Percentiles rank a stretch among this genome's conserved stretches.
Conservation (phyloP, 2,113 vertebrate genomes). For the Entosphenus tridentatus region DNA sequence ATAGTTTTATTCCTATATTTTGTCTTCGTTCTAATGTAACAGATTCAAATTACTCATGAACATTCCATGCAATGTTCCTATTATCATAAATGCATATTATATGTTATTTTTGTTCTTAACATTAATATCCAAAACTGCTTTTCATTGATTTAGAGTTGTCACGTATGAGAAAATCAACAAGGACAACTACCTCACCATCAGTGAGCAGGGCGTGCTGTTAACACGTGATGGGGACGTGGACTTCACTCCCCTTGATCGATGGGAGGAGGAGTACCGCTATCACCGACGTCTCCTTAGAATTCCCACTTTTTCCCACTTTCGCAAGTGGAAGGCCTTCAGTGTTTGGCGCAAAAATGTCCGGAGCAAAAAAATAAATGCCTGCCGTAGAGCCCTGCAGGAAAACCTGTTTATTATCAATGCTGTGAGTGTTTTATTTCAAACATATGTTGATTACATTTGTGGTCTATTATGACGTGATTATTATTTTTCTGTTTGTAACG, state of each 20-base stretch:
- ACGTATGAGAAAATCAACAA: slow-evolving; percentile 24
- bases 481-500: neutral
- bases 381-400: slow-evolving; percentile 21
- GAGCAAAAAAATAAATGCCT: slow-evolving; percentile 24
- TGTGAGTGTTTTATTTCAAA: slow-evolving; percentile 23
- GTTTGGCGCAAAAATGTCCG: slow-evolving; percentile 38
- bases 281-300: slow-evolving; percentile 29
- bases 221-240: slow-evolving; percentile 17
- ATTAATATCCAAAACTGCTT: slow-evolving; percentile 2
- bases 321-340: slow-evolving; percentile 38
- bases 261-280: slow-evolving; percentile 31
- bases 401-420: slow-evolving; percentile 30
- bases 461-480: neutral
- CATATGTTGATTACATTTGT: neutral
- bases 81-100: neutral
- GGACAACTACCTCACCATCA: slow-evolving; percentile 33
- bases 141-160: slow-evolving; percentile 22
- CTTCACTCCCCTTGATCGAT: slow-evolving; percentile 22
- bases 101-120: slow-evolving; percentile 3
- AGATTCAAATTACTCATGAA: neutral
- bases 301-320: slow-evolving; percentile 39
- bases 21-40: neutral
- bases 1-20: neutral
- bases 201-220: slow-evolving; percentile 22
- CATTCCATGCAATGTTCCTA: neutral